Evolutionary conservation across 2,113 vertebrate species (phyloP).

Genomic region (Thomomys bottae): DNA sequence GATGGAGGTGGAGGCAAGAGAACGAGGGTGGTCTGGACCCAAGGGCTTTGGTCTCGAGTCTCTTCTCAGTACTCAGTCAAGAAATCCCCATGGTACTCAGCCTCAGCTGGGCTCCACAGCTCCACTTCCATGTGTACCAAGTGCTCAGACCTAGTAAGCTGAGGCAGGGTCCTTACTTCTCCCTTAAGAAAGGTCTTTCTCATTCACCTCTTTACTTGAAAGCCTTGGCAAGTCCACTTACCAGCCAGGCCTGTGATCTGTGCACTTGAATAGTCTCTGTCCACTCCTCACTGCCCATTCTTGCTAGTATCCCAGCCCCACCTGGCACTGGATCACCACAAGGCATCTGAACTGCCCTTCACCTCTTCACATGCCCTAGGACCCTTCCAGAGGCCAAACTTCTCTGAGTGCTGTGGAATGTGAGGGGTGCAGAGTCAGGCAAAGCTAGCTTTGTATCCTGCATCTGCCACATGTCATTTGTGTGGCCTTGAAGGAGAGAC

Average conservation of each 20-base stretch:
- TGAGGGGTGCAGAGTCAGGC: not conserved
- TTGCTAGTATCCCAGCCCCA: accelerated
- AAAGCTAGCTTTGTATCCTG: not conserved
- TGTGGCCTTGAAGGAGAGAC: not conserved
- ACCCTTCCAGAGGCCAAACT: not conserved
- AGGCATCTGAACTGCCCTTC: not conserved
- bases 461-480: not conserved
- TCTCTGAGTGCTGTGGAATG: not conserved
- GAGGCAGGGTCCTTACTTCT: not conserved
- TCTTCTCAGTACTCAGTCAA: not conserved
- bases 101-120: too few relatives aligned
- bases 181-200: not conserved
- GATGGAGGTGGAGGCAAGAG: not conserved
- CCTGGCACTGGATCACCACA: not conserved
- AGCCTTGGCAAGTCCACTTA: not conserved
- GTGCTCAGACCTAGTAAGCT: not conserved
- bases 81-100: not conserved
- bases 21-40: too few relatives aligned
- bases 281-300: not conserved
- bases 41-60: not conserved
- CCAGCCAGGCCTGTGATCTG: not conserved
- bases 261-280: not conserved
- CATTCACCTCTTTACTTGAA: not conserved
- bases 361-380: not conserved
- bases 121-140: not conserved